These are phyloP conservation scores for Conopomorpha cramerella DNA, from an alignment of 1,140 invertebrate genomes.

Conservation along the genomic window DNA sequence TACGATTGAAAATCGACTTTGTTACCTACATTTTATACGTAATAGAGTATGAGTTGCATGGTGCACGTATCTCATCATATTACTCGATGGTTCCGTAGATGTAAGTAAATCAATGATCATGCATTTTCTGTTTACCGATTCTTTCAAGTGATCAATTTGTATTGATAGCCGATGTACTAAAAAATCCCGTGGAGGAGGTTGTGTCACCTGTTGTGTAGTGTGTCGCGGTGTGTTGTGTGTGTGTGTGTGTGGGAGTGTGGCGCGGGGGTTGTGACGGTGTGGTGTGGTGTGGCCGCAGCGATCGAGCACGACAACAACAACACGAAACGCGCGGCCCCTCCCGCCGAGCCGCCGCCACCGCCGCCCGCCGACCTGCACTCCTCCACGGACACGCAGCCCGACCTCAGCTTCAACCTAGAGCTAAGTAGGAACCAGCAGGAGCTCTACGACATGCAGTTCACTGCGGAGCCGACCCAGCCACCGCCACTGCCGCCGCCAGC, in stretches of 20 bases:
- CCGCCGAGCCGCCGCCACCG: conserved; percentile 41
- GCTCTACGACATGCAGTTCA: conserved; percentile 76
- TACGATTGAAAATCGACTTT: too few species aligned
- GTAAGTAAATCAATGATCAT: too few species aligned
- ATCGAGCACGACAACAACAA: conserved; percentile 42
- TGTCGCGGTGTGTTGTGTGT: too few species aligned
- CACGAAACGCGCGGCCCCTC: conserved; percentile 43
- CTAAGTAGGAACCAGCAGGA: conserved; percentile 72
- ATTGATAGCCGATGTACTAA: too few species aligned
- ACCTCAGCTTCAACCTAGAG: conserved; percentile 72
- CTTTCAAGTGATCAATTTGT: too few species aligned
- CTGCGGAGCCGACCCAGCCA: conserved; percentile 17
- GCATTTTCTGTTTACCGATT: too few species aligned
- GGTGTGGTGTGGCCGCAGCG: conserved; percentile 11
- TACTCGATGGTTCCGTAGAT: too few species aligned
- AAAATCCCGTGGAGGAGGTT: background rate
- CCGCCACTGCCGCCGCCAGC: conserved; percentile 16
- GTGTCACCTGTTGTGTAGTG: conserved; percentile 4
- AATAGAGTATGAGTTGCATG: too few species aligned
- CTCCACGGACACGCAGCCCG: conserved; percentile 33
- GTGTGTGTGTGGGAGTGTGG: too few species aligned
- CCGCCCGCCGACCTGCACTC: conserved; percentile 22
- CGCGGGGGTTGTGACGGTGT: too few species aligned
- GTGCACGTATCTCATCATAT: too few species aligned
- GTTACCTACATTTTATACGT: too few species aligned